phyloP scores from a whole-genome alignment of 2,797 vertebrate genomes.

The Sebastes nivosus region DNA sequence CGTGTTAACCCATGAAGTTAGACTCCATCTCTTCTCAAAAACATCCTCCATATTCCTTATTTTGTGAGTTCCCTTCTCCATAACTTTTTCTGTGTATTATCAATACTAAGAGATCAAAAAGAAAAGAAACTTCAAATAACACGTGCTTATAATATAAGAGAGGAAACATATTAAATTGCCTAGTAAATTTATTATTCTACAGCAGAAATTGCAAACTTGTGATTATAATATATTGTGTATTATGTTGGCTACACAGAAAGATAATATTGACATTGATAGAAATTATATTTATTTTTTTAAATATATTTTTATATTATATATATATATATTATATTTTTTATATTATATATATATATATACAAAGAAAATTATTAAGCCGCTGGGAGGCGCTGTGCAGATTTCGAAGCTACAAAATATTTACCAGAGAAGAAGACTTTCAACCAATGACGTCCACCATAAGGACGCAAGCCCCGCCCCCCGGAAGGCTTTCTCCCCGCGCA shows the following conservation, averaged over 20 bases:
- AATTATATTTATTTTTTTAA: background rate
- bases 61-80: no score
- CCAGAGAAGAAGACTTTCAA: slow-evolving; percentile 51
- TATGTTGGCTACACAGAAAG: background rate
- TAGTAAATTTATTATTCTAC: background rate
- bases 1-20: no score
- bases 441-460: background rate
- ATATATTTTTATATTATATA: background rate
- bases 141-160: no score
- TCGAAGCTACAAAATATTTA: background rate
- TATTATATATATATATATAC: no score
- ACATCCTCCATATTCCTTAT: no score
- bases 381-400: background rate
- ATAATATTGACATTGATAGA: no score
- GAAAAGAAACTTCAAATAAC: background rate
- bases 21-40: no score
- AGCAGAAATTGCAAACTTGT: background rate
- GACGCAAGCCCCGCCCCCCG: background rate
- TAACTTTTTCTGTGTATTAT: background rate
- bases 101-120: background rate
- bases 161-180: no score
- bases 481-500: slow-evolving; percentile 39
- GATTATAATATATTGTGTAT: no score
- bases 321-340: no score
- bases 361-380: background rate